A percentile compares a stretch with the other conserved stretches of the same genome.
These are phyloP conservation scores for Gandaritis pyraliata DNA, from an alignment of 2,888 invertebrate species.

Conservation along the genomic window DNA sequence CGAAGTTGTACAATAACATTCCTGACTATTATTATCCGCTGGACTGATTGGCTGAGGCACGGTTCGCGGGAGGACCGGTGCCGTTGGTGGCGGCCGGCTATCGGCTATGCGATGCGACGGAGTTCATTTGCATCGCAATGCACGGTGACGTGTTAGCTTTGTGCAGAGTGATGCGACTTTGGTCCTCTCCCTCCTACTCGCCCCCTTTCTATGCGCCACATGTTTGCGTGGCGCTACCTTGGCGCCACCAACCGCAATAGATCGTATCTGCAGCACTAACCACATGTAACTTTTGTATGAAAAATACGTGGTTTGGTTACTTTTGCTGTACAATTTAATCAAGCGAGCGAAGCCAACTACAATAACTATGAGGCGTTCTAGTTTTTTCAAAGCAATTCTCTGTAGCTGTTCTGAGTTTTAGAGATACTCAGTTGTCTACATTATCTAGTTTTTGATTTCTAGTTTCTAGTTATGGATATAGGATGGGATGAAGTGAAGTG, in stretches of 20 bases:
- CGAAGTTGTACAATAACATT: slow-evolving; percentile 74
- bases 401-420: no score
- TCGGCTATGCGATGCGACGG: slow-evolving; percentile 42
- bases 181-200: slow-evolving; percentile 17
- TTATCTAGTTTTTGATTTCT: no score
- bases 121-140: slow-evolving; percentile 72
- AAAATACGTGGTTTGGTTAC: slow-evolving; percentile 10
- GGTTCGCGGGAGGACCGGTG: slow-evolving; percentile 46
- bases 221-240: slow-evolving; percentile 31
- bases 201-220: slow-evolving; percentile 33
- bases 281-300: slow-evolving; percentile 13
- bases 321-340: slow-evolving; percentile 6
- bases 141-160: slow-evolving; percentile 43
- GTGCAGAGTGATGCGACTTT: slow-evolving; percentile 32
- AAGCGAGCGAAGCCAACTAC: no score
- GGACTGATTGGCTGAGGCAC: slow-evolving; percentile 57
- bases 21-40: slow-evolving; percentile 71
- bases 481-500: slow-evolving; percentile 5
- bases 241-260: slow-evolving; percentile 35
- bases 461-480: no score
- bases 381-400: no score
- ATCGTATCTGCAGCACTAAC: slow-evolving; percentile 29
- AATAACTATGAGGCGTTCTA: no score
- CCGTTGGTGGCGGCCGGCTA: no score
- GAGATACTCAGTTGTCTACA: no score